Conservation (phyloP, 2,888 invertebrate genomes). For the Colostygia pectinataria region DNA sequence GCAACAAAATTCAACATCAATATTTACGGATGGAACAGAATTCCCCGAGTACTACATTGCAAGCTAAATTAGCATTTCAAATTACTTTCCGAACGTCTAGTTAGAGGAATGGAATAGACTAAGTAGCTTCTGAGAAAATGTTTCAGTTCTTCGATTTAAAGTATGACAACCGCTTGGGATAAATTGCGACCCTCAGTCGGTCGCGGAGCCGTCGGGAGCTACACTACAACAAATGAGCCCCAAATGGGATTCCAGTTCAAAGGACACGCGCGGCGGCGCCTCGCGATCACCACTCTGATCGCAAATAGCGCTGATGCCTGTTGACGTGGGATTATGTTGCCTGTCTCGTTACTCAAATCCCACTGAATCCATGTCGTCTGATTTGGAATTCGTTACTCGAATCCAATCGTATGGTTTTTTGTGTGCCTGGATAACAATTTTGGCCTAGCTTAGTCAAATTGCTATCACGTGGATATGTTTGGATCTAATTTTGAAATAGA, state of each 20-base stretch:
- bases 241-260: conserved; percentile 32
- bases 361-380: conserved; percentile 1
- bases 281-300: background rate
- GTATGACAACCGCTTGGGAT: conserved; percentile 12
- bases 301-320: conserved; percentile 16
- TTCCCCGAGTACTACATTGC: no score
- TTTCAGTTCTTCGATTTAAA: no score
- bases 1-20: no score
- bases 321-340: conserved; percentile 10
- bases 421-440: conserved; percentile 1
- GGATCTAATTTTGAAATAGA: conserved; percentile 6
- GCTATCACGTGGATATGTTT: conserved; percentile 3
- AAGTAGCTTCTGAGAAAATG: no score
- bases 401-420: conserved; percentile 11
- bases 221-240: conserved; percentile 14
- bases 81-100: no score
- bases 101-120: no score
- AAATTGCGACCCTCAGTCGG: conserved; percentile 10
- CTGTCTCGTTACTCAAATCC: conserved; percentile 15
- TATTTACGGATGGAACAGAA: no score
- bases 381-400: conserved; percentile 8
- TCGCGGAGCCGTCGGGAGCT: background rate
- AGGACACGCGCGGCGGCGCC: conserved; percentile 13
- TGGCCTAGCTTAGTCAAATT: background rate
- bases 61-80: no score